These are phyloP conservation scores for Pachypsylla venusta DNA, from an alignment of 1,140 invertebrate species.

Conservation along the genomic window DNA sequence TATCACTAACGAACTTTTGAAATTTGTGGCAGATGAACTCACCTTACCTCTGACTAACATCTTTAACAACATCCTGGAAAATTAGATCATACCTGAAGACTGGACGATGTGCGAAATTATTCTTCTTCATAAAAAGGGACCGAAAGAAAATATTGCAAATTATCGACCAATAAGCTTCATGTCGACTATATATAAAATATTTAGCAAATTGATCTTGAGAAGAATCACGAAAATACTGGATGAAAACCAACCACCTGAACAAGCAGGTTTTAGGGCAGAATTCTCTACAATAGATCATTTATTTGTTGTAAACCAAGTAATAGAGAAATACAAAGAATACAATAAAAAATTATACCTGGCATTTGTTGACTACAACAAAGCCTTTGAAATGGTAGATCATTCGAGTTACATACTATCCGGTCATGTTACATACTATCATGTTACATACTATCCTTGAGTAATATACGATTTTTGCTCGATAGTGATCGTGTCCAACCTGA, in stretches of 20 bases:
- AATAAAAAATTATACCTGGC: background rate
- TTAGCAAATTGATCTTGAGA: constrained; percentile 19
- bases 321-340: constrained; percentile 10
- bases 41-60: constrained; percentile 2
- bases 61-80: constrained; percentile 13
- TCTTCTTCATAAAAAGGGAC: constrained; percentile 26
- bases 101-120: constrained; percentile 26
- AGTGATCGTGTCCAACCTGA: too few species aligned
- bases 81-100: constrained; percentile 21
- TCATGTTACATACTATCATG: too few species aligned
- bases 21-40: background rate
- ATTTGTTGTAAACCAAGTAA: constrained; percentile 14
- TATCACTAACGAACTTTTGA: constrained; percentile 10
- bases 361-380: constrained; percentile 9
- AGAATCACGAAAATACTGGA: constrained; percentile 24
- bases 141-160: constrained; percentile 24
- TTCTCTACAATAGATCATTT: constrained; percentile 18
- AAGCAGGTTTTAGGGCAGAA: constrained; percentile 27
- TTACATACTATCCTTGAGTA: too few species aligned
- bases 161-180: constrained; percentile 27
- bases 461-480: too few species aligned
- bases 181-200: constrained; percentile 24
- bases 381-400: background rate
- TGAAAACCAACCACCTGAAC: constrained; percentile 25
- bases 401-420: too few species aligned